Evolutionary conservation across 2,888 invertebrate genomes (phyloP).

Genomic region (Oasisia sp.): DNA sequence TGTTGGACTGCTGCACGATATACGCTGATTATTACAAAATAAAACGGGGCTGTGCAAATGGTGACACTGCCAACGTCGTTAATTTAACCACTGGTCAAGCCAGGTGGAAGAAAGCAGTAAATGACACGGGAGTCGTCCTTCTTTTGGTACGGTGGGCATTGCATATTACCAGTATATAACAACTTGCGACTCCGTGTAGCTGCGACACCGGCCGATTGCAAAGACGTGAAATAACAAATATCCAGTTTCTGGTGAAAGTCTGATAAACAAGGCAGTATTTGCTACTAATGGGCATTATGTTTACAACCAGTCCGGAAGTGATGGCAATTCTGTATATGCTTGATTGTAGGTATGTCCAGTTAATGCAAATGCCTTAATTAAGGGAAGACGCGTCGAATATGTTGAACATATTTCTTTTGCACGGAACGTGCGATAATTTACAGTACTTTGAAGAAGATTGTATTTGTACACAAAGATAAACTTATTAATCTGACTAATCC

Average conservation of each 20-base stretch:
- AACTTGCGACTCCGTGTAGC: neutral
- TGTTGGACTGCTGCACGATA: neutral
- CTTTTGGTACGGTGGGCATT: neutral
- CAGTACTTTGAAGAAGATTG: neutral
- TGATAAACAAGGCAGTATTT: neutral
- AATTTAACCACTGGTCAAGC: neutral
- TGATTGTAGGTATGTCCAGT: neutral
- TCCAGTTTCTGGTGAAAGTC: neutral
- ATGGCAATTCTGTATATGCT: neutral
- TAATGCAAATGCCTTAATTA: neutral
- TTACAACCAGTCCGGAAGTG: neutral
- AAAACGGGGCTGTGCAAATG: neutral
- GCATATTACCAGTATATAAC: neutral
- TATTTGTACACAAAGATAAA: neutral
- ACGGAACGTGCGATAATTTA: neutral
- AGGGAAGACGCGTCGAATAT: neutral
- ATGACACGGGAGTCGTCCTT: neutral
- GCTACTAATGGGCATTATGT: neutral
- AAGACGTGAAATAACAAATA: neutral
- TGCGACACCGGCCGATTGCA: neutral
- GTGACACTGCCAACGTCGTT: neutral
- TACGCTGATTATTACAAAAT: neutral
- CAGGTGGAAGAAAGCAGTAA: neutral
- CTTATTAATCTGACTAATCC: neutral
- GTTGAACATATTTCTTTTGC: neutral